Percentiles rank a stretch among this genome's conserved stretches.
Conservation (phyloP, 1,140 invertebrate genomes). For the Reticulitermes speratus region DNA sequence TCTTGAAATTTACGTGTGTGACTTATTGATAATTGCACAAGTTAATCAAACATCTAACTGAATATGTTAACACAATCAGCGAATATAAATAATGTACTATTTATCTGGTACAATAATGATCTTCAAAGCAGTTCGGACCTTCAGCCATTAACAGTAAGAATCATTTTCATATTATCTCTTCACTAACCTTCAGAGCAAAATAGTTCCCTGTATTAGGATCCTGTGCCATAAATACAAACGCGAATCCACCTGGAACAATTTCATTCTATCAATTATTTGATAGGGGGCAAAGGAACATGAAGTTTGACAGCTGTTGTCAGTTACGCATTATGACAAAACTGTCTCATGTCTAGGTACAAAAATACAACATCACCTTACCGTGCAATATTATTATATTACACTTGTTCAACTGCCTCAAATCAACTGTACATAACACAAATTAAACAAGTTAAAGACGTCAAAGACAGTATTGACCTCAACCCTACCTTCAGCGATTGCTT, state of each 20-base stretch:
- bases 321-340: background rate
- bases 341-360: background rate
- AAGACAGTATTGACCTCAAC: background rate
- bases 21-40: no score
- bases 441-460: background rate
- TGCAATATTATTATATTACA: background rate
- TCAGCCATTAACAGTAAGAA: no score
- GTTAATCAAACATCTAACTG: no score
- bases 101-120: no score
- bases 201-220: conserved; percentile 82
- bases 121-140: no score
- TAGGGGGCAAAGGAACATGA: background rate
- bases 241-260: conserved; percentile 81
- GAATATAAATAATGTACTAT: background rate
- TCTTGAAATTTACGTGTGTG: no score
- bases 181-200: conserved; percentile 79
- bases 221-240: conserved; percentile 91
- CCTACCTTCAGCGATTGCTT: conserved; percentile 90
- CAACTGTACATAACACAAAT: background rate
- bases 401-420: background rate
- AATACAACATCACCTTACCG: background rate
- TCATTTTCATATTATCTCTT: background rate
- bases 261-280: background rate
- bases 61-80: conserved; percentile 10
- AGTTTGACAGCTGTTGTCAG: background rate